Evolutionary conservation across 2,888 invertebrate species (phyloP), one percentile per base, ranked within the genome.

Genomic region (Morpho achilles): DNA sequence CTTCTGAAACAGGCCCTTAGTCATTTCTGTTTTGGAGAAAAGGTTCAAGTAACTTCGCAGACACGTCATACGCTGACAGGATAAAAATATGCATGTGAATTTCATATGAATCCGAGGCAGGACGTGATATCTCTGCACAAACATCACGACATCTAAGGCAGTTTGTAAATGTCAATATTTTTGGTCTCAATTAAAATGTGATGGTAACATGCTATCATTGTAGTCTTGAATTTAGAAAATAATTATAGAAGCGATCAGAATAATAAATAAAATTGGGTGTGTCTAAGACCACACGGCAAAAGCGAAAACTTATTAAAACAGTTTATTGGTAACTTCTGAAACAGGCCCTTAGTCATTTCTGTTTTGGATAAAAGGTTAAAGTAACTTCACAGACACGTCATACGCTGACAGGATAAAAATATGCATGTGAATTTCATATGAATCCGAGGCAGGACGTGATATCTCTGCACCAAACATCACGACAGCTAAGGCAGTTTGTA

Each of bases 81-180:
- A 56, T 41, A 61, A 67, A 67, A 65, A 66, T 69, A 69, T 67
- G 65, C 65, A 67, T 66, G 67, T 68, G 61, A 69, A 56, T 52
- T 63, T 63, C 58, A 57, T 56, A 56, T 57, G 60, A 52, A 52
- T 65, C 60, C 58, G 56, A 58, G 58, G 58, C 56, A 53, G 60
- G 61, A 63, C 63, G 65, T 58, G 63, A 63, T 56, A 50, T 61
- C 61, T 60, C 58, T 56, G 63, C 55, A 58, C 56, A 63, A 58
- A 58, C 54, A 56, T 60, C 53, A 50, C 59, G 56, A 47, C 40
- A 10, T 52, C 22, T 22, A 41, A 16, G 9, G 46, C 40, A 46
- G 40, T 53, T 53, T 47, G 46, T 47, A 47, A 53, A 53, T 53
- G 22, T 46, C 41, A 46, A 40, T 40, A 40, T 53, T 46, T 16